A percentile compares a stretch with the other conserved stretches of the same genome.
Evolutionary conservation across 2,888 invertebrate species (phyloP).

Genomic region (Apotomis turbidana): DNA sequence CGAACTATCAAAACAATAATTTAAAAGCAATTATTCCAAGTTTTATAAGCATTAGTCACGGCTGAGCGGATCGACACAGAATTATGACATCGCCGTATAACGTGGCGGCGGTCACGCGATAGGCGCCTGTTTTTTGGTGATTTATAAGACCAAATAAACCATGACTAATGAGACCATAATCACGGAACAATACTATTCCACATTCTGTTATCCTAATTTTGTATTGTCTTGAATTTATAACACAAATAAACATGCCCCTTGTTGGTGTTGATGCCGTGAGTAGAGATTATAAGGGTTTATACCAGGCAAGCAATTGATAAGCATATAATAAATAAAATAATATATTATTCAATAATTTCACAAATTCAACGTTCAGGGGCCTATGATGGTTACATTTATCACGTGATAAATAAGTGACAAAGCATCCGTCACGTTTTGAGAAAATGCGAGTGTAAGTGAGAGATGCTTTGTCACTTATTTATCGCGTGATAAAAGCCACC

Average conservation of each 20-base stretch:
- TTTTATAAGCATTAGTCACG: constrained; percentile 71
- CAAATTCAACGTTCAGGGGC: too few relatives aligned
- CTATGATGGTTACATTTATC: too few relatives aligned
- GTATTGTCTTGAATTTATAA: constrained; percentile 8
- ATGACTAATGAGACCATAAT: constrained; percentile 67
- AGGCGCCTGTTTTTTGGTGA: constrained; percentile 77
- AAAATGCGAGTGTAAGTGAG: too few relatives aligned
- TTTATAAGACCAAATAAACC: constrained; percentile 71
- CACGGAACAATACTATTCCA: constrained; percentile 49
- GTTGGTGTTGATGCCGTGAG: neutral
- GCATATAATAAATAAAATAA: neutral
- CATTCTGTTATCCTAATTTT: constrained; percentile 16
- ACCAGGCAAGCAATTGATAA: neutral
- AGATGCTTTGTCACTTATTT: too few relatives aligned
- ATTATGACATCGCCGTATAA: constrained; percentile 78
- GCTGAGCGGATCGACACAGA: constrained; percentile 69
- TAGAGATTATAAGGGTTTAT: too few relatives aligned
- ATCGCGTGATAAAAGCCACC: too few relatives aligned
- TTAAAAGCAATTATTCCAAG: constrained; percentile 63
- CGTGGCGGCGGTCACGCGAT: constrained; percentile 68
- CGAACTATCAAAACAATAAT: constrained; percentile 42
- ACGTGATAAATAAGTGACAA: too few relatives aligned
- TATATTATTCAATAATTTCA: too few relatives aligned
- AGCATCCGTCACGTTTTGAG: too few relatives aligned
- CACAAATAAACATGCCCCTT: constrained; percentile 7